A percentile compares a stretch with the other conserved stretches of the same genome.
These are phyloP conservation scores for Selenia dentaria DNA, from an alignment of 2,888 invertebrate genomes.

Conservation along the genomic window DNA sequence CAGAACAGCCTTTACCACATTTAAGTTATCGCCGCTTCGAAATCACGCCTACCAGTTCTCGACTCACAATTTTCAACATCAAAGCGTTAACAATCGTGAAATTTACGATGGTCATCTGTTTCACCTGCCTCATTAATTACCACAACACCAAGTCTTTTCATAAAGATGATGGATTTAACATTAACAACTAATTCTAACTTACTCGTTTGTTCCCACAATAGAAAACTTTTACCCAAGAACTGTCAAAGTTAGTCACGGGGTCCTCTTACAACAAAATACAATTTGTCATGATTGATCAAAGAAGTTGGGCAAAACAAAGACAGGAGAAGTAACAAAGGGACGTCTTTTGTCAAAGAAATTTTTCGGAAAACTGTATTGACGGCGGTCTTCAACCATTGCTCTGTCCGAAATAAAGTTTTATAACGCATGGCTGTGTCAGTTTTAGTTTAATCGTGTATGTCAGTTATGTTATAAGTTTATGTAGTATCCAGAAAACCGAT, in stretches of 20 bases:
- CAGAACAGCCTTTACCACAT: no score
- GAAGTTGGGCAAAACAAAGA: slow-evolving; percentile 69
- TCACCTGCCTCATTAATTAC: slow-evolving; percentile 17
- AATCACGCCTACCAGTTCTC: no score
- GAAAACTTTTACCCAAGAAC: slow-evolving; percentile 62
- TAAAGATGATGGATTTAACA: slow-evolving; percentile 39
- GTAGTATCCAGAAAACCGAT: no score
- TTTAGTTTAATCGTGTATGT: no score
- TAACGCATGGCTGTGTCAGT: neutral
- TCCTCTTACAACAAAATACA: slow-evolving; percentile 73
- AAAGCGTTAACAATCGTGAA: no score
- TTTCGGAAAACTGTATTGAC: slow-evolving; percentile 45
- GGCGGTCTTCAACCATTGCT: slow-evolving; percentile 28
- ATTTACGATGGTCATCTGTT: no score
- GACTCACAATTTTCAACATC: no score
- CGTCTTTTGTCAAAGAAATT: slow-evolving; percentile 51
- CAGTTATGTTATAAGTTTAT: no score
- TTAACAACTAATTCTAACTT: slow-evolving; percentile 61
- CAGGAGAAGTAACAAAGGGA: slow-evolving; percentile 53
- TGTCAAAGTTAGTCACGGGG: slow-evolving; percentile 69
- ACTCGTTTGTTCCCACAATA: slow-evolving; percentile 55
- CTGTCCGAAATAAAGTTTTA: slow-evolving; percentile 22
- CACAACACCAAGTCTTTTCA: slow-evolving; percentile 16
- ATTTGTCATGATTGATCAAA: slow-evolving; percentile 82
- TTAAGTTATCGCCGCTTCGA: no score